phyloP scores from a whole-genome alignment of 2,797 vertebrate genomes.

The Uromys caudimaculatus region DNA sequence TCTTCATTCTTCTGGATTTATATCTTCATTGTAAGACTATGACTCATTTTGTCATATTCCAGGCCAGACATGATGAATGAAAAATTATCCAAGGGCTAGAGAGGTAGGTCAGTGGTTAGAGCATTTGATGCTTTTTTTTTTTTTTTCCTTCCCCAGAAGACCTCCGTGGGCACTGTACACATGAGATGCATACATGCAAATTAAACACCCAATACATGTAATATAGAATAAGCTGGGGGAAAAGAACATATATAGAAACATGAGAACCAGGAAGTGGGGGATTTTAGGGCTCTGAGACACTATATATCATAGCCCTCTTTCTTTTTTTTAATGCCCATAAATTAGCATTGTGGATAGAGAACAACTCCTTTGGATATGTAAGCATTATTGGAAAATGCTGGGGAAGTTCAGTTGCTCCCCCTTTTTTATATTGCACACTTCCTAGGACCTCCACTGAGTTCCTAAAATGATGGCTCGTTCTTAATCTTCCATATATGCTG shows the following conservation, averaged over 20 bases:
- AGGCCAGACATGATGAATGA: background rate
- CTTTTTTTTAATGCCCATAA: background rate
- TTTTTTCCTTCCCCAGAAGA: background rate
- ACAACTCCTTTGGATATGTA: background rate
- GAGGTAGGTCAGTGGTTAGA: background rate
- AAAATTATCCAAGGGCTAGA: background rate
- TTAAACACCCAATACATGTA: background rate
- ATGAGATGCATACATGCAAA: background rate
- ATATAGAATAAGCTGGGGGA: background rate
- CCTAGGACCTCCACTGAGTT: background rate
- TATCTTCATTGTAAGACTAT: background rate
- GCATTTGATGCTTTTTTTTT: background rate
- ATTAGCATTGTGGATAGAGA: background rate
- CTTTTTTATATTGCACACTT: background rate
- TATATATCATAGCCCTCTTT: background rate
- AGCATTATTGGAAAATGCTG: background rate
- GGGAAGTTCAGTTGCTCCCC: background rate
- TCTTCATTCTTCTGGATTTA: background rate
- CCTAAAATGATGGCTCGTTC: background rate
- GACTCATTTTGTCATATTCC: rapidly evolving
- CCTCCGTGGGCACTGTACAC: background rate
- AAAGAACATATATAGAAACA: background rate
- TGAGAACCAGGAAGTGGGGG: background rate
- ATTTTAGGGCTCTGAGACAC: rapidly evolving
- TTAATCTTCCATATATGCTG: background rate